These are phyloP conservation scores for Fopius arisanus DNA, from an alignment of 1,140 invertebrate species.

Conservation along the genomic window DNA sequence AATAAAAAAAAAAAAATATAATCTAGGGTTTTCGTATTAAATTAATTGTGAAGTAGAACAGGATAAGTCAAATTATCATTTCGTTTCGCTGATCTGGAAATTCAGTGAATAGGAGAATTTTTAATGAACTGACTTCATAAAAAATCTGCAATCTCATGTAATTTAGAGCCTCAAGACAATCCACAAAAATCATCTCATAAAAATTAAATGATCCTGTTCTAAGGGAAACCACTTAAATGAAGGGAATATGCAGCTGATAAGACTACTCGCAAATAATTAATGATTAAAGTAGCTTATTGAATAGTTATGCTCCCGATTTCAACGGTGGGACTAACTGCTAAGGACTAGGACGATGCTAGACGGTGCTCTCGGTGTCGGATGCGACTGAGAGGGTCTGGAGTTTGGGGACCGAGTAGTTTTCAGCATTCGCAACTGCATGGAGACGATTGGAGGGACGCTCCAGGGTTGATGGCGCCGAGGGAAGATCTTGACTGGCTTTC, in stretches of 20 bases:
- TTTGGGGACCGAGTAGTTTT: slow-evolving; percentile 68
- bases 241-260: not conserved
- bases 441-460: slow-evolving; percentile 50
- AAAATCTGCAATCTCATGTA: too few species aligned
- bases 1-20: not conserved
- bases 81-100: too few species aligned
- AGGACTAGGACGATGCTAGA: slow-evolving; percentile 57
- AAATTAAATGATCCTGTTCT: too few species aligned
- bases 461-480: slow-evolving; percentile 57
- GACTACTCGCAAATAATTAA: not conserved
- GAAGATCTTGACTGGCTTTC: slow-evolving; percentile 62
- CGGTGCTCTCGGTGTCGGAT: slow-evolving; percentile 58
- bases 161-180: too few species aligned
- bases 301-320: not conserved
- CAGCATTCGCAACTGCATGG: slow-evolving; percentile 51
- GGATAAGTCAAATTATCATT: too few species aligned
- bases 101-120: too few species aligned
- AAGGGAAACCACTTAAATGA: too few species aligned
- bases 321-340: slow-evolving; percentile 21
- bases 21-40: not conserved
- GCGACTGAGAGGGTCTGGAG: slow-evolving; percentile 61
- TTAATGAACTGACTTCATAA: too few species aligned
- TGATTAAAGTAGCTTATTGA: not conserved
- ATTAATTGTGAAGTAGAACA: too few species aligned
- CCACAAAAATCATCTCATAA: too few species aligned